Base-by-base conservation (phyloP, 2,888 invertebrate genomes). In the Apodemia hepburni region DNA sequence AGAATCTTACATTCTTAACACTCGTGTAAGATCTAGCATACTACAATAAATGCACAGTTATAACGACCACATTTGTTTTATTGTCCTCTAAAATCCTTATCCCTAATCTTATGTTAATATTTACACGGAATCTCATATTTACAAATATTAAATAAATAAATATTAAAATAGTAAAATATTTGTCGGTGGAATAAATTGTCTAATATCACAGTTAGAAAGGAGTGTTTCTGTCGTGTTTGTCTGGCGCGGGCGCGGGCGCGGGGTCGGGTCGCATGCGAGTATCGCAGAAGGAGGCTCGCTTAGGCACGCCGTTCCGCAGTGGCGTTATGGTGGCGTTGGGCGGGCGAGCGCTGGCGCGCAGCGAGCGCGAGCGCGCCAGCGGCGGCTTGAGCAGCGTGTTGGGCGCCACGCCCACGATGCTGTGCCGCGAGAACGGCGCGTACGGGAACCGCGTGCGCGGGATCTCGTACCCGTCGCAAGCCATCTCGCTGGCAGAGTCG, bases 381-480 rank as follows among this genome's bases (percentile, higher is more conserved):
- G 84, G 82, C 12, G 85, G 81, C 60, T 78, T 80, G 62, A 84
- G 79, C 67, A 87, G 82, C 69, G 86, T 74, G 67, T 82, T 82
- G 0, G 88, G 87, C 5, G 87, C 85, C 4, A 85, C 86, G 58
- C 88, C 87, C 5, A 86, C 82, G n/a, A 88, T 84, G 69, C 88
- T 88, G 71, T 89, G 90, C 47, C 89, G 64, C 2, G 87, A 80
- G 68, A 82, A 82, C 0, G 84, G 82, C 68, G 75, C 70, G 74
- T 79, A 78, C 3, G 75, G 68, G 42, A 79, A 61, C 3, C 79
- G 82, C 0, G 87, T 80, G 51, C 93, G 85, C 2, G 95, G 95
- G 17, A 95, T 82, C 82, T 95, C 95, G 79, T 95, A 95, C 3
- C 94, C 95, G 73, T 93, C 94, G 68, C 38, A 38, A 3, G 85